phyloP scores from a whole-genome alignment of 2,113 vertebrate species.

The Ariopsis seemanni region DNA sequence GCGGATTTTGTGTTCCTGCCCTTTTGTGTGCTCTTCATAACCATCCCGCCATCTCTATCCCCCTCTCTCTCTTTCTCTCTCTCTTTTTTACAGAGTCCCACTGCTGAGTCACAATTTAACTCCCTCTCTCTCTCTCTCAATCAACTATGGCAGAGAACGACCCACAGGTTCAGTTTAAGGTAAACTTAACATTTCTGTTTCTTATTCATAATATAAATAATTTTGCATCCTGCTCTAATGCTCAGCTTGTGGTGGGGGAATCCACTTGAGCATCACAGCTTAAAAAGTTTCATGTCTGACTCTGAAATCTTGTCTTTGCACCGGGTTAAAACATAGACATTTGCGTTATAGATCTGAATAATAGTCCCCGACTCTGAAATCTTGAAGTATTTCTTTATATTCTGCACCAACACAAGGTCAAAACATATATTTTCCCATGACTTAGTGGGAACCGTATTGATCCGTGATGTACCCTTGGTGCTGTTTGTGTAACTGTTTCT shows the following conservation, averaged over 20 bases:
- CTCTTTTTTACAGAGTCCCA: slow-evolving; percentile 27
- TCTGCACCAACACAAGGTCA: not conserved
- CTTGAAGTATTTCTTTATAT: not conserved
- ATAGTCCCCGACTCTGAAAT: not conserved
- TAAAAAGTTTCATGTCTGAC: not conserved
- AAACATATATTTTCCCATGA: not conserved
- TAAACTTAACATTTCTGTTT: slow-evolving; percentile 31
- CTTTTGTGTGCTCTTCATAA: slow-evolving; percentile 52
- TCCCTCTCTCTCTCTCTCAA: slow-evolving; percentile 26
- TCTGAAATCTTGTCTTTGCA: no score
- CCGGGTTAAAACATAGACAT: no score
- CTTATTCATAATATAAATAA: not conserved
- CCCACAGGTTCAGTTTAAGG: slow-evolving; percentile 71
- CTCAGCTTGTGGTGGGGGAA: no score
- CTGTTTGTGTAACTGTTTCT: not conserved
- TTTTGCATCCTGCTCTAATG: not conserved
- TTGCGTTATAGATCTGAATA: not conserved
- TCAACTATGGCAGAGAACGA: slow-evolving; percentile 62
- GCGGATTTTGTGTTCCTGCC: not conserved
- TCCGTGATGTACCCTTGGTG: not conserved
- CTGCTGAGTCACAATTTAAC: slow-evolving; percentile 42
- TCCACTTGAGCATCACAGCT: not conserved
- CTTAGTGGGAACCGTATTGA: not conserved
- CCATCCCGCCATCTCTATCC: slow-evolving; percentile 62
- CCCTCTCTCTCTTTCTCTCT: not conserved